A percentile compares a stretch with the other conserved stretches of the same genome.
Evolutionary conservation across 2,797 vertebrate genomes (phyloP).

Genomic region (Silurus lanzhouensis): DNA sequence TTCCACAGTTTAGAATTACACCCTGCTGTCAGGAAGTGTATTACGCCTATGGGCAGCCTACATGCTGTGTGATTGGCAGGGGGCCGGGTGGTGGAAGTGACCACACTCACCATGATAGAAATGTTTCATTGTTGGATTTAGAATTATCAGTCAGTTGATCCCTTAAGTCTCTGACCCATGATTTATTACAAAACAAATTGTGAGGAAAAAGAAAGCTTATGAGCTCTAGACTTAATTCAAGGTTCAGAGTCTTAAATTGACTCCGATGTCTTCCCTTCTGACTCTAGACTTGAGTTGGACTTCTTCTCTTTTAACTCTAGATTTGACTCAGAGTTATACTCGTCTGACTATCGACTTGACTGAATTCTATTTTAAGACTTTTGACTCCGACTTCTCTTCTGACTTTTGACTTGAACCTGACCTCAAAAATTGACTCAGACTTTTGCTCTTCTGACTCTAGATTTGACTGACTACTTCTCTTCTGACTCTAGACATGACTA

Average conservation of each 20-base stretch:
- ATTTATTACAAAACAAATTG: too few species aligned
- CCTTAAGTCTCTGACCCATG: background rate
- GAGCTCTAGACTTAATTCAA: too few species aligned
- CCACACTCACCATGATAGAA: background rate
- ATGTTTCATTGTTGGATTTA: background rate
- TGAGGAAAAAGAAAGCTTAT: too few species aligned
- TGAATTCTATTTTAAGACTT: too few species aligned
- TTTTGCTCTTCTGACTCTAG: background rate
- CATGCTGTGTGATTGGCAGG: background rate
- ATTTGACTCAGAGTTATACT: too few species aligned
- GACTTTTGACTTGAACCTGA: background rate
- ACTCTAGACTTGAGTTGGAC: background rate
- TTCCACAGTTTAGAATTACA: background rate
- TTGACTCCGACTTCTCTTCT: too few species aligned
- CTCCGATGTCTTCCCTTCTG: too few species aligned
- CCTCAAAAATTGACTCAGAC: background rate
- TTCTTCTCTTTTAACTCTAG: background rate
- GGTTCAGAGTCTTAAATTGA: too few species aligned
- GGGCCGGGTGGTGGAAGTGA: background rate
- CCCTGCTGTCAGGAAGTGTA: background rate
- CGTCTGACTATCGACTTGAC: too few species aligned
- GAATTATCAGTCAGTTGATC: background rate
- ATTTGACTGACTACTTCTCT: background rate
- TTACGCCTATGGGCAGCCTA: background rate
- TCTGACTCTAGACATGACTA: background rate